Conservation (phyloP, 2,888 invertebrate species). For the Stenotaenia linearis region DNA sequence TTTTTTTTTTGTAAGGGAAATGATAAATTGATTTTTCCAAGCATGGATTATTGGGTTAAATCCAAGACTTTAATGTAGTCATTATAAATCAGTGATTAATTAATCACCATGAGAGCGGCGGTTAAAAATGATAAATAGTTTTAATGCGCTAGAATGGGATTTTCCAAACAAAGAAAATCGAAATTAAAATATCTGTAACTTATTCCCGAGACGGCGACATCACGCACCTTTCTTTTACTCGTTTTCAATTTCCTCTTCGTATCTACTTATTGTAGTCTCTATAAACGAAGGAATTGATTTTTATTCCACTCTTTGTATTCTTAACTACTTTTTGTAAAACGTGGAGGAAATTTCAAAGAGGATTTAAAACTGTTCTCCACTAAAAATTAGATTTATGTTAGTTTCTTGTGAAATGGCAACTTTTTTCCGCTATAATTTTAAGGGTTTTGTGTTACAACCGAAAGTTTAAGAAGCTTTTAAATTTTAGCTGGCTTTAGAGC, state of each 20-base stretch:
- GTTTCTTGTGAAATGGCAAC: too few relatives aligned
- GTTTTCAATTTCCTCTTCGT: not conserved
- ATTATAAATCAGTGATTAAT: slow-evolving; percentile 16
- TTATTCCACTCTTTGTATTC: not conserved
- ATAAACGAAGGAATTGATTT: not conserved
- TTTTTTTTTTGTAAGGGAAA: not conserved
- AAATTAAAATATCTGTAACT: not conserved
- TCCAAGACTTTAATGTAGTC: not conserved
- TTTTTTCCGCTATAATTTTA: too few relatives aligned
- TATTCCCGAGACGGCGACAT: not conserved
- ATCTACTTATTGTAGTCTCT: not conserved
- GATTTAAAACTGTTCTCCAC: not conserved
- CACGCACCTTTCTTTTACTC: not conserved
- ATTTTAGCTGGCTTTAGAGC: too few relatives aligned
- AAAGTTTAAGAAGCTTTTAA: too few relatives aligned
- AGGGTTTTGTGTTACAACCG: too few relatives aligned
- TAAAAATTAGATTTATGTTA: not conserved
- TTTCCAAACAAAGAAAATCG: not conserved
- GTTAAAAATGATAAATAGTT: not conserved
- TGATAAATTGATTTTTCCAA: not conserved
- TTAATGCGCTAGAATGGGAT: not conserved
- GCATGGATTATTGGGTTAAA: not conserved
- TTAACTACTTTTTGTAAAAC: not conserved
- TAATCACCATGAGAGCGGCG: not conserved
- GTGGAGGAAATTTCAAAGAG: not conserved